Conservation (phyloP, 2,113 vertebrate species). For the Otocyon megalotis region DNA sequence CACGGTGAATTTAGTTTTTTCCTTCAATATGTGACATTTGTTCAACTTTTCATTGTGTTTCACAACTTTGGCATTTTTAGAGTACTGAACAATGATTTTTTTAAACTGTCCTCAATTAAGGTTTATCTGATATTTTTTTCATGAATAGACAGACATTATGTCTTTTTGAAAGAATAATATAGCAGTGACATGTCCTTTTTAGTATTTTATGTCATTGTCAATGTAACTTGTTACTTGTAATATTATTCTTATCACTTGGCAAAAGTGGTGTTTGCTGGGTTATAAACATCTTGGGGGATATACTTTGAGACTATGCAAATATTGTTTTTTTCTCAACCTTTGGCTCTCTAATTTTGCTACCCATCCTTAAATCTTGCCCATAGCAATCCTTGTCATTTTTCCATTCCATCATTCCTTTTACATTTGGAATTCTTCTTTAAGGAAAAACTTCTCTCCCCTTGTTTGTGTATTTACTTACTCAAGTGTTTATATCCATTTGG, state of each 20-base stretch:
- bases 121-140: neutral
- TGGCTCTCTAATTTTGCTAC: neutral
- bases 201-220: neutral
- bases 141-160: neutral
- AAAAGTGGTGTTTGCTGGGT: neutral
- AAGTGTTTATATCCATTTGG: neutral
- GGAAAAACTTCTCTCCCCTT: neutral
- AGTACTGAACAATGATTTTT: neutral
- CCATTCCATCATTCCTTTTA: neutral
- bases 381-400: neutral
- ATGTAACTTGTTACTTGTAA: neutral
- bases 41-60: neutral
- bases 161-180: neutral
- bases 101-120: neutral
- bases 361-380: neutral
- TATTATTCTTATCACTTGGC: neutral
- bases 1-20: neutral
- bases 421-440: neutral
- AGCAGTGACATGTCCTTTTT: neutral
- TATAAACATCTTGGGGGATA: neutral
- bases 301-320: neutral
- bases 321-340: neutral
- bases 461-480: neutral
- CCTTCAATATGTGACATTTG: neutral
- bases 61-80: neutral